Evolutionary conservation across 2,888 invertebrate species (phyloP), one percentile per base, ranked within the genome.

Genomic region (Podabrus alpinus): DNA sequence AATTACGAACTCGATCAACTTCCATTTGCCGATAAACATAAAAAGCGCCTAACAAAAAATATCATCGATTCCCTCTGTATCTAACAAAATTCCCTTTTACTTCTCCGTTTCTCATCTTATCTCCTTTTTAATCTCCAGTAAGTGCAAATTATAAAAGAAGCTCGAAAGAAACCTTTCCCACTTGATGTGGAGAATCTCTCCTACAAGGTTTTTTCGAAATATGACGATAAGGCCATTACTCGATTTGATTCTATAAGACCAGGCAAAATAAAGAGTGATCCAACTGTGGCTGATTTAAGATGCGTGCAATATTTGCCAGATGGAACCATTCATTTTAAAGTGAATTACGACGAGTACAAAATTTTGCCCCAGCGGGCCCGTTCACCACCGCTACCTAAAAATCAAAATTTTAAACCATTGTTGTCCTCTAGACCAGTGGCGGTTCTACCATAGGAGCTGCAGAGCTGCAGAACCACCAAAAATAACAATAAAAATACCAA

Each of bases 261-360:
- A 45, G 59, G 71, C 16, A 66, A 64, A 59, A 24, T 66, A 7
- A 66, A 66, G 24, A 66, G 45, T 59, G 66, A 66, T 3, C 59
- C 71, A 16, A 66, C 59, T 16, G 71, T 66, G 15, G n/a, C 60
- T 9, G 15, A 60, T 60, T 60, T 66, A 13, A 25, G 66, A 5
- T 17, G 25, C 16, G n/a, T 70, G 1, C 45, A 66, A 21, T 71
- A 59, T 59, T 21, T 3, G 4, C 16, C 59, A 15, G 66, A 66
- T 24, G 71, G 71, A 19, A 19, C n/a, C 1, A 71, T 71, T 16
- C 11, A 66, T 3, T 71, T 66, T 24, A 71, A 66, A 24, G 5
- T 71, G 17, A 15, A 66, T 21, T 71, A 66, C 17, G 59, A 66
- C n/a, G 59, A 66, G n/a, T 71, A 71, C 10, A 21, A 15, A 59